phyloP scores from a whole-genome alignment of 2,113 vertebrate species.

The Tinamus guttatus region DNA sequence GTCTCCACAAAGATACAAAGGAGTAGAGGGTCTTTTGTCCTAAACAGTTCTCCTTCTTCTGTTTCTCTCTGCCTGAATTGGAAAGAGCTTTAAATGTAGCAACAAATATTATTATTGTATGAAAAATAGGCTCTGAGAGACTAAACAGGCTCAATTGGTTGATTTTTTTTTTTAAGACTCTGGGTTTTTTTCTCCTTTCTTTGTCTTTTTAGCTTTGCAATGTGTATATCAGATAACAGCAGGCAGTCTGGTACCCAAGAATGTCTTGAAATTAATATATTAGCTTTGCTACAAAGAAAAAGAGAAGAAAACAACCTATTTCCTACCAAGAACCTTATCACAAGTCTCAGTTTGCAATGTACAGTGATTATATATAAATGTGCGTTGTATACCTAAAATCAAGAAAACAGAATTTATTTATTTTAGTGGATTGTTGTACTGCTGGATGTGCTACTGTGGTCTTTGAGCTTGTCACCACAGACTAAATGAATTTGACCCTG shows the following conservation, averaged over 20 bases:
- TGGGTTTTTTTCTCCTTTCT: accelerated
- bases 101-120: neutral
- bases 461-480: neutral
- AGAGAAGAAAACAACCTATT: neutral
- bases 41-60: neutral
- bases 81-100: neutral
- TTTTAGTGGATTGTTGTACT: neutral
- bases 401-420: neutral
- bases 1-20: neutral
- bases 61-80: neutral
- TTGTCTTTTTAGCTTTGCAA: neutral
- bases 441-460: neutral
- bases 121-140: neutral
- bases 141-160: neutral
- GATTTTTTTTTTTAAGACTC: neutral
- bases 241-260: neutral
- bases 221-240: neutral
- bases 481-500: neutral
- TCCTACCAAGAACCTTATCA: neutral
- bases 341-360: neutral
- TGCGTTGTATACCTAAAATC: neutral
- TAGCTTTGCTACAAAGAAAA: neutral
- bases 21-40: neutral
- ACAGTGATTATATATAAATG: accelerated
- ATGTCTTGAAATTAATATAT: neutral